These are phyloP conservation scores for Corythornis madagascariensis DNA, from an alignment of 2,113 vertebrate genomes.

Conservation along the genomic window DNA sequence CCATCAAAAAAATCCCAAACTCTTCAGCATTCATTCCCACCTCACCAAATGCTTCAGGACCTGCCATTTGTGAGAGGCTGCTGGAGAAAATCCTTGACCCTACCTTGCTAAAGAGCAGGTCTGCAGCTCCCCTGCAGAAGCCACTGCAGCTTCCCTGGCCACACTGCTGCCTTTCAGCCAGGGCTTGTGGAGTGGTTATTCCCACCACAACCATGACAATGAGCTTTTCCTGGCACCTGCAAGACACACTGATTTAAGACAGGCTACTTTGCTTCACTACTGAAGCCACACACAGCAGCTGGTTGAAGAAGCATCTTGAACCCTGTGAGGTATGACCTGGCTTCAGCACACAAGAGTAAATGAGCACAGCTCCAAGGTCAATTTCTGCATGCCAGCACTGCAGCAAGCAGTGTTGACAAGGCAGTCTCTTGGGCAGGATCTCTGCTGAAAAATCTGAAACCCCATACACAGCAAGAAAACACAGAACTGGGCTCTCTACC, in stretches of 20 bases:
- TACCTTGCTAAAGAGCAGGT: background rate
- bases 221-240: background rate
- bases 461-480: background rate
- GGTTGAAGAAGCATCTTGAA: background rate
- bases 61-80: background rate
- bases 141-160: background rate
- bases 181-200: background rate
- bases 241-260: background rate
- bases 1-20: background rate
- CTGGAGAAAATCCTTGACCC: background rate
- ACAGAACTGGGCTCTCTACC: background rate
- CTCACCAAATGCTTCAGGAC: background rate
- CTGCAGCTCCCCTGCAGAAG: background rate
- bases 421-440: background rate
- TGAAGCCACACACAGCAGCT: background rate
- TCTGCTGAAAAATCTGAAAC: background rate
- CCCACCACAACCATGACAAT: rapidly evolving
- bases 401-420: background rate
- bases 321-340: background rate
- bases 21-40: background rate
- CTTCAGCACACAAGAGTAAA: background rate
- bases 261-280: background rate
- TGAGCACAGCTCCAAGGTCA: background rate
- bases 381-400: background rate
- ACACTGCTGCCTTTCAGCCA: background rate